Evolutionary conservation across 2,113 vertebrate species (phyloP), one percentile per base, ranked within the genome.

Genomic region (Vidua macroura): DNA sequence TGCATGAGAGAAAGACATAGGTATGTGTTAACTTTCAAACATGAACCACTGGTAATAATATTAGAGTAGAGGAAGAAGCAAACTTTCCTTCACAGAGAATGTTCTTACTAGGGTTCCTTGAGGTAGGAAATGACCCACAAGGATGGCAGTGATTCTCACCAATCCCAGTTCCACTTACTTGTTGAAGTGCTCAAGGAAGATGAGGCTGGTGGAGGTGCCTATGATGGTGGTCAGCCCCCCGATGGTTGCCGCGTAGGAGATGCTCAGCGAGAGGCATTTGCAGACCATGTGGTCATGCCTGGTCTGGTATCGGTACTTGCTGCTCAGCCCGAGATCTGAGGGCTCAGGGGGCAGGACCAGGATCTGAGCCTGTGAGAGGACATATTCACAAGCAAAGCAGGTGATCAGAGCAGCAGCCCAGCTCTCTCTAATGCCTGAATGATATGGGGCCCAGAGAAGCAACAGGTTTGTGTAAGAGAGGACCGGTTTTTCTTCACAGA

Each of bases 171-270:
- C 23, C 64, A 79, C 98, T 95, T 98, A 99, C 99, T 97, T 99
- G 98, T 99, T 99, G 97, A 99, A 99, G 96, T 99, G 99, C 77
- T 99, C 99, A 6, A 99, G 98, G 90, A 99, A 99, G 82, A 99
- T 99, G 94, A 99, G 99, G 97, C 99, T 99, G 96, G 99, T 99
- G 33, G 99, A 99, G 4, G 99, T 99, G 56, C 99, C 99, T 0
- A 99, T 99, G 97, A 99, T 99, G 96, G 99, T 99, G 97, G 98
- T 99, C 86, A 99, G 98, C 20, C 99, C 99, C 9, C 99, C 99
- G 5, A 99, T 99, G 75, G 99, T 99, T 1, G 99, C 99, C 0
- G 99, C 99, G 0, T 99, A 99, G 10, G 99, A 99, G 92, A 99
- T 99, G 97, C 99, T 99, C 89, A 99, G 98, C 0, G 99, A 98